Base-by-base conservation (phyloP, 2,113 vertebrate genomes). In the Marcusenius ussheri region DNA sequence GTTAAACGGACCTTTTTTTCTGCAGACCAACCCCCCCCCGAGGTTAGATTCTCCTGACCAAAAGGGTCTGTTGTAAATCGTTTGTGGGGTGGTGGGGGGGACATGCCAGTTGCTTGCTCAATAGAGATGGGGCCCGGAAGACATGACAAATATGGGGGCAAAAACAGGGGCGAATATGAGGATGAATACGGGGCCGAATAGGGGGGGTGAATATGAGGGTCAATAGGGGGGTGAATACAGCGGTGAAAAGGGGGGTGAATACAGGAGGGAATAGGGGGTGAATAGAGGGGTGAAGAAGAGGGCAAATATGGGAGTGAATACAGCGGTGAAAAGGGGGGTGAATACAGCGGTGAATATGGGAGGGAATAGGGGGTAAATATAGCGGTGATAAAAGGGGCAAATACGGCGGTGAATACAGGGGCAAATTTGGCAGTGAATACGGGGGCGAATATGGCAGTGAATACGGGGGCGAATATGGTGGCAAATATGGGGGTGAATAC, bases 21-120 rank as follows among this genome's bases (percentile, higher is more conserved):
- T 39, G 49, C 35, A 89, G 24, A 35, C 5, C 17, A 51, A 8
- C 8, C 56, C 77, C 46, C 87, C 66, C 87, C 66, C 39, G 39
- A 70, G 45, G 35, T 80, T 89, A 7, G 27, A 19, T n/a, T 58
- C 31, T 83, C 3, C 8, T 70, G 88, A 49, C 88, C 84, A 80
- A 56, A 89, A 70, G 56, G 77, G 50, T 50, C 53, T 42, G 53
- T 50, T 83, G 88, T 89, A 74, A 85, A 53, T 85, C 90, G 50
- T 74, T 90, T 62, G 56, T 17, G 15, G 90, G 90, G 85, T 88
- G 93, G 51, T 5, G 51, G 51, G 51, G 17, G 53, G 53, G 4
- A 3, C 53, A 24, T 92, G 94, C 93, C 93, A 94, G 91, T 93
- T 93, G 91, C 80, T 95, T 94, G 42, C 92, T 94, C 93, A 90